Evolutionary conservation across 2,113 vertebrate species (phyloP).

Genomic region (chimpanzee (Pan troglodytes)): NHGRI_mPanTro3-v2.1_pri NC_072401.2:41196001-41196500

Average conservation of each 20-base stretch:
- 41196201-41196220: not conserved
- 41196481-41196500: too few relatives aligned
- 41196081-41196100: not conserved
- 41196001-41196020: not conserved
- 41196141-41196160: not conserved
- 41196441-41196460: too few relatives aligned
- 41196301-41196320: not conserved
- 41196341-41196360: not conserved
- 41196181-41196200: not conserved
- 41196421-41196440: too few relatives aligned
- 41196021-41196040: not conserved
- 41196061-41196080: not conserved
- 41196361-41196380: too few relatives aligned
- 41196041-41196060: not conserved
- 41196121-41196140: not conserved
- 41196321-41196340: not conserved
- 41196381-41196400: too few relatives aligned
- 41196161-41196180: not conserved
- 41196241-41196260: not conserved
- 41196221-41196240: not conserved
- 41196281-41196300: not conserved
- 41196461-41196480: too few relatives aligned
- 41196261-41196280: not conserved
- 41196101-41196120: not conserved
- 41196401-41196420: too few relatives aligned